phyloP scores from a whole-genome alignment of 2,888 invertebrate species.

The Microctonus hyperodae region DNA sequence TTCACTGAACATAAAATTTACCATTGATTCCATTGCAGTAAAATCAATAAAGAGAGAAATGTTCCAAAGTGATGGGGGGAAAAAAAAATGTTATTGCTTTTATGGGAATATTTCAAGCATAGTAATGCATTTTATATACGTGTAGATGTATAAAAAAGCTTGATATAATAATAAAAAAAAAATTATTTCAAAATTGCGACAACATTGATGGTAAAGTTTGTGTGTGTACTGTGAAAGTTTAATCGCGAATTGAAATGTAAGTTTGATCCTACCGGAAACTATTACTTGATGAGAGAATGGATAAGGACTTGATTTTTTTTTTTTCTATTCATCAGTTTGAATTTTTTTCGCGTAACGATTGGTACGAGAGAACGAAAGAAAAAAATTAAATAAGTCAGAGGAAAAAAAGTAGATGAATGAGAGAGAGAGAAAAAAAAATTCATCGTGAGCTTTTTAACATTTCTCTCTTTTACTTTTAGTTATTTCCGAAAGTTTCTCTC shows the following conservation, averaged over 20 bases:
- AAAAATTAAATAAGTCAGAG: background rate
- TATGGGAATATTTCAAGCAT: background rate
- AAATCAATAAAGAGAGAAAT: background rate
- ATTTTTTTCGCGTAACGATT: conserved; percentile 22
- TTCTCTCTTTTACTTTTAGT: conserved; percentile 12
- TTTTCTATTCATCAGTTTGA: conserved; percentile 6
- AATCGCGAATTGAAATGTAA: conserved; percentile 23
- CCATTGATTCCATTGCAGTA: background rate
- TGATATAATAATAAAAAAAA: background rate
- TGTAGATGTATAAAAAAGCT: too few relatives aligned
- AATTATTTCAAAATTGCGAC: background rate
- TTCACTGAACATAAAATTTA: background rate
- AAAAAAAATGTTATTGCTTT: background rate
- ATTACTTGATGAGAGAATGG: conserved; percentile 5
- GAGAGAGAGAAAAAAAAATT: conserved; percentile 14
- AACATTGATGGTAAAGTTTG: conserved; percentile 1
- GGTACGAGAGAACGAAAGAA: background rate
- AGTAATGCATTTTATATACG: too few relatives aligned
- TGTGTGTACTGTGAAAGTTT: background rate
- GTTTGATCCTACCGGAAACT: conserved; percentile 17
- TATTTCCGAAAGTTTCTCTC: conserved; percentile 16
- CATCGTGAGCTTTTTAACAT: conserved; percentile 8
- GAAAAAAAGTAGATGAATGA: too few relatives aligned
- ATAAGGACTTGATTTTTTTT: conserved; percentile 5
- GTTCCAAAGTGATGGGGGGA: background rate